phyloP scores from a whole-genome alignment of 1,140 invertebrate genomes.

The Drosophila nasuta region DNA sequence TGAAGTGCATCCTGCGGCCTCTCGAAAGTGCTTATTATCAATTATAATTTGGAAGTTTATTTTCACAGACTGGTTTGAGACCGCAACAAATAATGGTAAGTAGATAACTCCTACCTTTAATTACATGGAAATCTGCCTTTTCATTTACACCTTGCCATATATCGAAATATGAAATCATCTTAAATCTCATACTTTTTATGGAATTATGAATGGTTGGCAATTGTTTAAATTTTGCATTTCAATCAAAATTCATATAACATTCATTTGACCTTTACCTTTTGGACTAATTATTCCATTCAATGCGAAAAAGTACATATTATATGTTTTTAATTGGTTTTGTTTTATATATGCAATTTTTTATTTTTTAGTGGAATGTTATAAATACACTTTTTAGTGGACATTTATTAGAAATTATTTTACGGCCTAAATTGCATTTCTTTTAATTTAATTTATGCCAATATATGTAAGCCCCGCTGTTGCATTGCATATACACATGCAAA shows the following conservation, averaged over 20 bases:
- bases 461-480: background rate
- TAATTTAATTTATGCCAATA: background rate
- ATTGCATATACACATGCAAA: constrained; percentile 1
- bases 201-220: background rate
- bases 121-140: background rate
- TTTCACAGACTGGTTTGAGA: constrained; percentile 3
- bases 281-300: constrained; percentile 14
- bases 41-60: constrained; percentile 19
- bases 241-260: constrained; percentile 49
- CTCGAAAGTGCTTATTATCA: constrained; percentile 6
- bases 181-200: background rate
- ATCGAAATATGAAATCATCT: background rate
- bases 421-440: background rate
- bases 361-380: background rate
- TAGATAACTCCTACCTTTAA: background rate
- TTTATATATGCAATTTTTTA: background rate
- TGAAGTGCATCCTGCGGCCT: background rate
- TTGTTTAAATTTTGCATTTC: constrained; percentile 9
- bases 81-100: constrained; percentile 33
- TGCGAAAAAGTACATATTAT: constrained; percentile 8
- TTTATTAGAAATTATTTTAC: background rate
- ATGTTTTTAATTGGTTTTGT: background rate
- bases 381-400: background rate
- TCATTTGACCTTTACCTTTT: constrained; percentile 62
- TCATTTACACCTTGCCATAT: background rate